Evolutionary conservation across 2,888 invertebrate genomes (phyloP), one percentile per base, ranked within the genome.

Genomic region (Orchestes rusci): DNA sequence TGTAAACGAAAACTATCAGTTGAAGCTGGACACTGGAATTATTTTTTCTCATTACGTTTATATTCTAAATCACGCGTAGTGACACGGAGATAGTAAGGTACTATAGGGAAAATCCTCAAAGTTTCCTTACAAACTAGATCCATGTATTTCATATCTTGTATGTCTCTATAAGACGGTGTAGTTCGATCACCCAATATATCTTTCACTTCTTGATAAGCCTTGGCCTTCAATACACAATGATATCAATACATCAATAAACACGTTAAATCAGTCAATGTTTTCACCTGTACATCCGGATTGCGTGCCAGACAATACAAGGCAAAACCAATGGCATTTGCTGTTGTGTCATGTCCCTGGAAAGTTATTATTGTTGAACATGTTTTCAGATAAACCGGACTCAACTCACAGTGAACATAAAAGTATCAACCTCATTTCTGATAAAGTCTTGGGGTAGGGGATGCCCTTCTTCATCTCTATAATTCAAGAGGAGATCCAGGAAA

Each of bases 401-500:
- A 59, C 60, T 65, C 60, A 79, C 80, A 63, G 77, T 82, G 63
- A 84, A 84, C 77, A 84, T 79, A 54, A 84, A 82, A 0, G 84
- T 84, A 53, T 83, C 79, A 0, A 83, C 80, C 68, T 84, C 81
- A 60, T 82, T 79, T 41, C 79, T 70, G 31, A 84, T 73, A 48
- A 76, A 75, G 19, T 74, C 61, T 50, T 77, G 74, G 5, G 73
- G 72, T 32, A 84, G 64, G 3, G 72, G 74, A 48, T 72, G 62
- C 1, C 77, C 79, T 16, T 43, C 29, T 52, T 78, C 74, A 10
- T 75, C 70, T 54, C 73, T 74, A 2, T 46, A 40, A 17, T 54
- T 68, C n/a, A 84, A 62, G 3, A 84, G 61, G 28, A 82, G 67
- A 67, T 84, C 84, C 57, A 84, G 66, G 57, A 84, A 82, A 0